Conservation (phyloP, 2,113 vertebrate species). For the Sinocyclocheilus maitianheensis region DNA sequence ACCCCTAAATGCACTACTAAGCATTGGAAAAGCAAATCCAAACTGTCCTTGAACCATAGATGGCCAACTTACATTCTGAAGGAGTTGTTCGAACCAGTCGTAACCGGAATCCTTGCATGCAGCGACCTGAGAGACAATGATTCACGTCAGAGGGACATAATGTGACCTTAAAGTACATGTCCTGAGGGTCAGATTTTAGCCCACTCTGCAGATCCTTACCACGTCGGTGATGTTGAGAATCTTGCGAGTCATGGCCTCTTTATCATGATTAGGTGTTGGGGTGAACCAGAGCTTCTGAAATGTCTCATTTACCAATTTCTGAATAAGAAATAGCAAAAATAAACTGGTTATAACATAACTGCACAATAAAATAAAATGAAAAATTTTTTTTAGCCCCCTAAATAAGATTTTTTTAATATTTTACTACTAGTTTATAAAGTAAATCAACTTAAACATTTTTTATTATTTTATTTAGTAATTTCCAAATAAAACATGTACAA, state of each 20-base stretch:
- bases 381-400: no score
- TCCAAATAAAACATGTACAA: no score
- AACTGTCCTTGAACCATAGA: not conserved
- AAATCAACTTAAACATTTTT: no score
- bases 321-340: conserved; percentile 49
- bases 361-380: not conserved
- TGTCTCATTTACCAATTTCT: conserved; percentile 99
- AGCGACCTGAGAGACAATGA: conserved; percentile 80
- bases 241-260: conserved; percentile 97
- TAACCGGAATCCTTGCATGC: conserved; percentile 98
- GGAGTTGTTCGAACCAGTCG: conserved; percentile 99
- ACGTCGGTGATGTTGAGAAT: conserved; percentile 99
- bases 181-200: not conserved
- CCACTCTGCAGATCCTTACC: conserved; percentile 71
- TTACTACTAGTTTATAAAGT: no score
- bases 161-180: not conserved
- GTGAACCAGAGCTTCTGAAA: conserved; percentile 99
- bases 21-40: no score
- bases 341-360: not conserved
- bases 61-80: conserved; percentile 89
- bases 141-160: not conserved
- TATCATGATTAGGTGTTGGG: conserved; percentile 92
- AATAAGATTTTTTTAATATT: no score
- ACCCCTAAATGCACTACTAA: not conserved
- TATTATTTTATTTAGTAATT: no score